Conservation (phyloP, 2,113 vertebrate genomes). For the Dascyllus trimaculatus region DNA sequence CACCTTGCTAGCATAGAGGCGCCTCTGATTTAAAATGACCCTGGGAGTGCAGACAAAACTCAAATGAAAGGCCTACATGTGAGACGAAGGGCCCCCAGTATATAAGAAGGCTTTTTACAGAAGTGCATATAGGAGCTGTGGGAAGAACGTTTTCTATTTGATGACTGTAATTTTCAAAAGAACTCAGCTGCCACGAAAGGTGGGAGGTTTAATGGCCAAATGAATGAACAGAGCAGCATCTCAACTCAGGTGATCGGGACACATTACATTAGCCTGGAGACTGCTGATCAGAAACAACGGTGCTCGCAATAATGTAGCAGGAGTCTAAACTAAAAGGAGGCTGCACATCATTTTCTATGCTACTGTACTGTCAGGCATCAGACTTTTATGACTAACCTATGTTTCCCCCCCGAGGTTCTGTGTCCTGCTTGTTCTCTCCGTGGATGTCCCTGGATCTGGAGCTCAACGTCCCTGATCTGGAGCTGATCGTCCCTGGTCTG, state of each 20-base stretch:
- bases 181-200: conserved; percentile 51
- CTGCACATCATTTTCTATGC: not conserved
- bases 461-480: too few species aligned
- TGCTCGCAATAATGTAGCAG: not conserved
- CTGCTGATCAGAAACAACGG: conserved; percentile 43
- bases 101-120: conserved; percentile 36
- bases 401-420: too few species aligned
- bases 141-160: conserved; percentile 58
- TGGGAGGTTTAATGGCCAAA: conserved; percentile 55
- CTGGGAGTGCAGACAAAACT: conserved; percentile 29
- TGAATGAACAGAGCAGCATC: conserved; percentile 18
- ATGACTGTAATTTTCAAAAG: conserved; percentile 69
- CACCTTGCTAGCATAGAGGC: not conserved
- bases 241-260: conserved; percentile 44
- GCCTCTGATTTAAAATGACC: conserved; percentile 32
- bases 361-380: not conserved
- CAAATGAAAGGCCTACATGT: conserved; percentile 41
- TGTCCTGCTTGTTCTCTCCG: too few species aligned
- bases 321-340: conserved; percentile 10
- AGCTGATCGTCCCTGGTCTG: too few species aligned
- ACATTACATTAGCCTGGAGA: conserved; percentile 35
- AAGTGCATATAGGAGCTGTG: conserved; percentile 38
- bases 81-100: conserved; percentile 19
- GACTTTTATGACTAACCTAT: too few species aligned
- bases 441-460: too few species aligned